Evolutionary conservation across 2,797 vertebrate genomes (phyloP).

Genomic region (Enteromius afrohamiltoni): DNA sequence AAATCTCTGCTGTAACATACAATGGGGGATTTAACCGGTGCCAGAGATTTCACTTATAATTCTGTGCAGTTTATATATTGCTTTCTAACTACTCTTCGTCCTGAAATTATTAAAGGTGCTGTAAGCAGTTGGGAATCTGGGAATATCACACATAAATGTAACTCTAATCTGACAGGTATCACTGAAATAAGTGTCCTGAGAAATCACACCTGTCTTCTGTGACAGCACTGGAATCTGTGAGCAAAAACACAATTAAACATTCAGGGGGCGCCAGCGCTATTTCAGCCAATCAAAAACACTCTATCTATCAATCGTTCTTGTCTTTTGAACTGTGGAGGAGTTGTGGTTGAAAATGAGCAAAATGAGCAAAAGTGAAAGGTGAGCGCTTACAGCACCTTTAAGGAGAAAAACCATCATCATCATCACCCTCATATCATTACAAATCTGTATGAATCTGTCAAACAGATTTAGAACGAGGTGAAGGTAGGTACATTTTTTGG

Average conservation of each 20-base stretch:
- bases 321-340: neutral
- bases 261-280: neutral
- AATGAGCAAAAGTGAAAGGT: neutral
- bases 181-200: slow-evolving; percentile 34
- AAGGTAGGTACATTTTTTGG: neutral
- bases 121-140: slow-evolving; percentile 15
- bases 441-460: neutral
- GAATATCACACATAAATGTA: neutral
- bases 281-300: neutral
- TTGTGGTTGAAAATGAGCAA: neutral
- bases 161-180: neutral
- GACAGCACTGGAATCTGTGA: neutral
- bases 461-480: neutral
- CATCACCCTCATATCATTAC: neutral
- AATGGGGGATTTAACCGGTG: slow-evolving; percentile 27
- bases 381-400: slow-evolving; percentile 19
- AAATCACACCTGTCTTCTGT: slow-evolving; percentile 17
- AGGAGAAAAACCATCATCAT: neutral
- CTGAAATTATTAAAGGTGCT: slow-evolving; percentile 38
- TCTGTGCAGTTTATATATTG: slow-evolving; percentile 41
- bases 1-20: slow-evolving; percentile 42
- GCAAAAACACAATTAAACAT: neutral
- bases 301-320: neutral
- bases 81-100: slow-evolving; percentile 32
- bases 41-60: slow-evolving; percentile 15